These are phyloP conservation scores for Moxostoma hubbsi DNA, from an alignment of 2,797 vertebrate species.

Conservation along the genomic window DNA sequence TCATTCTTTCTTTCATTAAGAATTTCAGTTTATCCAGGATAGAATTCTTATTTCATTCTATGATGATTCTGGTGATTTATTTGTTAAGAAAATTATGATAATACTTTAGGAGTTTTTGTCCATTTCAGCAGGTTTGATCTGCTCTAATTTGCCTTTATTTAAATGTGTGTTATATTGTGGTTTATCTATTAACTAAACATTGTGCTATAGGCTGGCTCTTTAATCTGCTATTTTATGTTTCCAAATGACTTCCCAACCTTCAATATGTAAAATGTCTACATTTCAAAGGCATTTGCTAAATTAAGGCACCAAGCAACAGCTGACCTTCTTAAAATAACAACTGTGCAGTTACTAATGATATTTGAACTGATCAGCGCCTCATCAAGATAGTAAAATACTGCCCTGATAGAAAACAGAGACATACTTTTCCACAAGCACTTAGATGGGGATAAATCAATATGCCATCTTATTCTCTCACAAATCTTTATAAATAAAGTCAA, in stretches of 20 bases:
- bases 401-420: not conserved
- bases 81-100: too few species aligned
- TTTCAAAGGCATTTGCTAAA: not conserved
- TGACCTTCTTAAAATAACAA: not conserved
- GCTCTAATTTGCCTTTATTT: too few species aligned
- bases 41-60: too few species aligned
- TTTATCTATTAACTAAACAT: not conserved
- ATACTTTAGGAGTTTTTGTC: too few species aligned
- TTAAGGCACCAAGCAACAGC: not conserved
- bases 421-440: not conserved
- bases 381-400: not conserved
- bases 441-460: not conserved
- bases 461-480: not conserved
- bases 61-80: too few species aligned
- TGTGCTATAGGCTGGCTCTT: not conserved
- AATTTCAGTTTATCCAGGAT: too few species aligned
- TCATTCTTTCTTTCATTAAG: too few species aligned
- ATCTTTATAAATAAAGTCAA: not conserved
- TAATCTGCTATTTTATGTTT: not conserved
- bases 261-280: not conserved
- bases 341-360: not conserved
- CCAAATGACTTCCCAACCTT: not conserved
- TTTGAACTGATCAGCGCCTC: too few species aligned
- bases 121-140: too few species aligned
- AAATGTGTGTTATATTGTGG: too few species aligned